Conservation (phyloP, 2,113 vertebrate species). For the Oophaga pumilio region DNA sequence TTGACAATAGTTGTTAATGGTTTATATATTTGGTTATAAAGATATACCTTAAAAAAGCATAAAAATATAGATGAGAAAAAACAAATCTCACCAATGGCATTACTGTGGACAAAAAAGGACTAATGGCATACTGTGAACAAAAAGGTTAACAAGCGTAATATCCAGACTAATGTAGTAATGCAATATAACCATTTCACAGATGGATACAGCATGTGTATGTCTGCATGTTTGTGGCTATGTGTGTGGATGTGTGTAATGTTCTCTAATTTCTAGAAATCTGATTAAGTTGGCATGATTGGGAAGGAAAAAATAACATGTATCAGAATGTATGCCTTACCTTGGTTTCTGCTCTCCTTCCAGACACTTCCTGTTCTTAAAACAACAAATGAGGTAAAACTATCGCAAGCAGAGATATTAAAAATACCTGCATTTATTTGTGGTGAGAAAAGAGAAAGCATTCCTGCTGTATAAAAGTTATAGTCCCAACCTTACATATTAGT, state of each 20-base stretch:
- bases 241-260: conserved; percentile 1
- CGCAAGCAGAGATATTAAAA: not conserved
- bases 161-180: not conserved
- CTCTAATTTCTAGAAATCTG: conserved; percentile 32
- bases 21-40: too few relatives aligned
- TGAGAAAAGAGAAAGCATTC: not conserved
- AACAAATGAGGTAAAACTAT: conserved; percentile 38
- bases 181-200: not conserved
- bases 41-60: too few relatives aligned
- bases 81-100: too few relatives aligned
- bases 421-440: conserved; percentile 1
- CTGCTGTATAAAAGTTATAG: conserved; percentile 8
- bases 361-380: conserved; percentile 37
- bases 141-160: not conserved
- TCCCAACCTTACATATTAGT: conserved; percentile 11
- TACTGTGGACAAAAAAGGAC: too few relatives aligned
- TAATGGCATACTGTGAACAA: too few relatives aligned
- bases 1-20: too few relatives aligned
- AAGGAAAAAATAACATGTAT: conserved; percentile 29
- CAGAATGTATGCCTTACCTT: conserved; percentile 20
- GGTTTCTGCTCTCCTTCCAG: conserved; percentile 8
- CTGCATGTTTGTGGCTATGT: conserved; percentile 1
- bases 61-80: too few relatives aligned
- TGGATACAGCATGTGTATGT: not conserved
- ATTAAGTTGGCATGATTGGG: not conserved